A percentile compares a stretch with the other conserved stretches of the same genome.
Conservation (phyloP, 2,113 vertebrate genomes). For the Strix aluco region DNA sequence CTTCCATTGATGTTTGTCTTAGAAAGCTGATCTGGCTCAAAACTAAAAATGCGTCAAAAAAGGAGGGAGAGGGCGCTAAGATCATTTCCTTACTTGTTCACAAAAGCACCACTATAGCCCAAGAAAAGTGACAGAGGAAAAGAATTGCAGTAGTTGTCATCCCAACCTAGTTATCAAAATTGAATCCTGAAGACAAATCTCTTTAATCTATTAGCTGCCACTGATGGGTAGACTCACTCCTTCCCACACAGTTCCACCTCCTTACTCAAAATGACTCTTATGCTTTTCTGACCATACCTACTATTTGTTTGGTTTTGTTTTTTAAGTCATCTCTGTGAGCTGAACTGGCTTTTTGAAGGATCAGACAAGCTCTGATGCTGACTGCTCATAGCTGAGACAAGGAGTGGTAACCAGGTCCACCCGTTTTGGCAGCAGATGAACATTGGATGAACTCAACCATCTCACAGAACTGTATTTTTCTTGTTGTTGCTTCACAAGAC, state of each 20-base stretch:
- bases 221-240: background rate
- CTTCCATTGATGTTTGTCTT: background rate
- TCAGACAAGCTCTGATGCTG: background rate
- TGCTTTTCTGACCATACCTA: background rate
- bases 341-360: background rate
- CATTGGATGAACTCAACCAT: background rate
- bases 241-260: background rate
- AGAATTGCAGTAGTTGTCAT: background rate
- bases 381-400: background rate
- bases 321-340: background rate
- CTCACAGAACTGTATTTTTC: background rate
- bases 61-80: accelerated
- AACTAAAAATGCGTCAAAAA: background rate
- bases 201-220: background rate
- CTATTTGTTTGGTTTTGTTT: background rate
- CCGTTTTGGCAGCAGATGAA: background rate
- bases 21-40: background rate
- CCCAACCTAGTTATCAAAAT: background rate
- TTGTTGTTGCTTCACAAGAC: background rate
- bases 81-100: background rate
- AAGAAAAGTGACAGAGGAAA: background rate
- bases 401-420: background rate
- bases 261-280: background rate
- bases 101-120: background rate
- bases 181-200: background rate